A percentile compares a stretch with the other conserved stretches of the same genome.
phyloP scores from a whole-genome alignment of 2,888 invertebrate species.

The Brachypalpus laphriformis region DNA sequence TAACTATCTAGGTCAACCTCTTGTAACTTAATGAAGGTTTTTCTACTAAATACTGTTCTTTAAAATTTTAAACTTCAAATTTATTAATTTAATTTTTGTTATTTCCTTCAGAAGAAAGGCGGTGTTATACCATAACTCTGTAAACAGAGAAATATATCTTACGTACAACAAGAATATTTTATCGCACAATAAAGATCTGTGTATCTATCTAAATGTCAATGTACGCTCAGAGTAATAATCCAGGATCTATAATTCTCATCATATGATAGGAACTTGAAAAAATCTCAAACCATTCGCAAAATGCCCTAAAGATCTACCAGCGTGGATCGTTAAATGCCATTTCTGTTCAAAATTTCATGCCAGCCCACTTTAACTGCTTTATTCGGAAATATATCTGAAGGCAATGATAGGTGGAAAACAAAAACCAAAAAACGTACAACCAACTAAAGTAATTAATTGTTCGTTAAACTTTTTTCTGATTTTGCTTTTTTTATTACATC shows the following conservation, averaged over 20 bases:
- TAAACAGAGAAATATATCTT: too few relatives aligned
- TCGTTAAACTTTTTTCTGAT: conserved; percentile 68
- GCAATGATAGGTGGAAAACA: conserved; percentile 3
- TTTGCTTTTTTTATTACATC: conserved; percentile 36
- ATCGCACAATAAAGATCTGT: too few relatives aligned
- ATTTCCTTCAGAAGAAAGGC: too few relatives aligned
- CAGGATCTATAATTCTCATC: neutral
- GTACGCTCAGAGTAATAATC: neutral
- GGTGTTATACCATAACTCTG: too few relatives aligned
- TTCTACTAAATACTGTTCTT: too few relatives aligned
- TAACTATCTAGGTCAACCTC: too few relatives aligned
- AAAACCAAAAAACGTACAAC: conserved; percentile 23
- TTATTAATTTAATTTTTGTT: too few relatives aligned
- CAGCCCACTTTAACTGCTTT: conserved; percentile 21
- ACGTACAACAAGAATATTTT: too few relatives aligned
- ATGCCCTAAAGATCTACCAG: conserved; percentile 14
- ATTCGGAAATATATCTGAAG: conserved; percentile 39
- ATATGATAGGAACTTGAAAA: neutral
- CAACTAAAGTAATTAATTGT: conserved; percentile 71
- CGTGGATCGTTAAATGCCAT: conserved; percentile 26
- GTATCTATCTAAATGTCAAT: neutral
- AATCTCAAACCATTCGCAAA: neutral
- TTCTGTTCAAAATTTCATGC: conserved; percentile 1
- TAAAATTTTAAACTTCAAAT: too few relatives aligned
- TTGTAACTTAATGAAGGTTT: too few relatives aligned